Evolutionary conservation across 2,888 invertebrate species (phyloP).

Genomic region (Acronicta alni): DNA sequence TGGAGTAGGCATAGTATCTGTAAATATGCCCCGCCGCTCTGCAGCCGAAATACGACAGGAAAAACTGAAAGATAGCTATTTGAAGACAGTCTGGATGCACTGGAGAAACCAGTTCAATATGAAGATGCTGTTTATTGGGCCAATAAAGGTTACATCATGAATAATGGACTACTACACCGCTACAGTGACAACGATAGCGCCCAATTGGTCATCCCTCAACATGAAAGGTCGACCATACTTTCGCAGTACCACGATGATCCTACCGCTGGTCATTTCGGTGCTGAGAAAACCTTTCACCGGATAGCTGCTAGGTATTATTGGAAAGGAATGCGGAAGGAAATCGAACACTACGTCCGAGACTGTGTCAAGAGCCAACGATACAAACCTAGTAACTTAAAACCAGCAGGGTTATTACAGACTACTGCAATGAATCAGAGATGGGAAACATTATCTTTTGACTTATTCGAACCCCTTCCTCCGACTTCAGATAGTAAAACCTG

Average conservation of each 20-base stretch:
- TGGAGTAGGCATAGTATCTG: conserved; percentile 3
- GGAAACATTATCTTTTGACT: conserved; percentile 62
- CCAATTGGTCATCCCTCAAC: conserved; percentile 28
- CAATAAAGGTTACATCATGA: conserved; percentile 27
- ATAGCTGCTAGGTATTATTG: conserved; percentile 54
- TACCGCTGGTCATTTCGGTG: conserved; percentile 20
- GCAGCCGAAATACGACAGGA: conserved; percentile 12
- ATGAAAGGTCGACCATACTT: conserved; percentile 10
- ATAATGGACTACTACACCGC: conserved; percentile 29
- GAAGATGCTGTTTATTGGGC: conserved; percentile 23
- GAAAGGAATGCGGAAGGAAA: conserved; percentile 55
- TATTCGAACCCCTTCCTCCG: conserved; percentile 57
- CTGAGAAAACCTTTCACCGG: conserved; percentile 36
- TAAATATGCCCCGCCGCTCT: conserved; percentile 20
- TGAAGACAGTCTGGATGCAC: conserved; percentile 6
- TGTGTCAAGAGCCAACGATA: conserved; percentile 64
- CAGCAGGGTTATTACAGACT: conserved; percentile 63
- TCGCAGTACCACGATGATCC: conserved; percentile 14
- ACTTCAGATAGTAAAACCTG: conserved; percentile 24
- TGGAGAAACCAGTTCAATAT: conserved; percentile 1
- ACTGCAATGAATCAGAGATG: conserved; percentile 47
- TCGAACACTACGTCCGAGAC: conserved; percentile 48
- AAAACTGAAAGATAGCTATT: conserved; percentile 8
- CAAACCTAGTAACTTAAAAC: conserved; percentile 62
- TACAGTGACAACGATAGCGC: conserved; percentile 11